Evolutionary conservation across 2,888 invertebrate species (phyloP).

Genomic region (Polymixis lichenea): DNA sequence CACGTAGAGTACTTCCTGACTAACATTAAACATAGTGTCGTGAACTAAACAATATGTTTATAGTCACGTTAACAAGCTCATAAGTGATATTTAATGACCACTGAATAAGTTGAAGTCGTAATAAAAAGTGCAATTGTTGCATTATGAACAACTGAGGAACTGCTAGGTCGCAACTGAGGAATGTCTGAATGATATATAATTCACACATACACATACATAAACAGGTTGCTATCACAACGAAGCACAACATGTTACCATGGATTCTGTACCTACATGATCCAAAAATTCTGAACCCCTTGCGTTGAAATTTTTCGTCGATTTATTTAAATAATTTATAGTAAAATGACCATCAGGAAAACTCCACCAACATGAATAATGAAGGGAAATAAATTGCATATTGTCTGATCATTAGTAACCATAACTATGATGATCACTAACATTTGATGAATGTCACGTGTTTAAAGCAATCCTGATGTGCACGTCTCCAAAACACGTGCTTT

Average conservation of each 20-base stretch:
- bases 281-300: too few species aligned
- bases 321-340: too few species aligned
- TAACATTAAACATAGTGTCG: background rate
- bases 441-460: slow-evolving; percentile 30
- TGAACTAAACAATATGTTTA: background rate
- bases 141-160: background rate
- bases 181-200: background rate
- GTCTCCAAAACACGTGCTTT: slow-evolving; percentile 23
- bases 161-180: too few species aligned
- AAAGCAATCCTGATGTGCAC: background rate
- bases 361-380: background rate
- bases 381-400: slow-evolving; percentile 11
- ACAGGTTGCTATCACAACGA: too few species aligned
- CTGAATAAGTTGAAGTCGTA: slow-evolving; percentile 3
- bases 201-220: too few species aligned
- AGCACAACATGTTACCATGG: too few species aligned
- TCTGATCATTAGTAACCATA: slow-evolving; percentile 2
- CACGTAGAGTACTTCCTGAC: background rate
- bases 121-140: slow-evolving; percentile 20
- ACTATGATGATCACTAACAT: slow-evolving; percentile 5
- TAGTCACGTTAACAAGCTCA: background rate
- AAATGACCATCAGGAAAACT: slow-evolving; percentile 8
- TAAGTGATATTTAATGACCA: slow-evolving; percentile 23
- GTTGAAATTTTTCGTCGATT: too few species aligned
- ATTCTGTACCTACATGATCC: too few species aligned